These are phyloP conservation scores for Enoplolaimus lenunculus DNA, from an alignment of 2,888 invertebrate genomes.

Conservation along the genomic window DNA sequence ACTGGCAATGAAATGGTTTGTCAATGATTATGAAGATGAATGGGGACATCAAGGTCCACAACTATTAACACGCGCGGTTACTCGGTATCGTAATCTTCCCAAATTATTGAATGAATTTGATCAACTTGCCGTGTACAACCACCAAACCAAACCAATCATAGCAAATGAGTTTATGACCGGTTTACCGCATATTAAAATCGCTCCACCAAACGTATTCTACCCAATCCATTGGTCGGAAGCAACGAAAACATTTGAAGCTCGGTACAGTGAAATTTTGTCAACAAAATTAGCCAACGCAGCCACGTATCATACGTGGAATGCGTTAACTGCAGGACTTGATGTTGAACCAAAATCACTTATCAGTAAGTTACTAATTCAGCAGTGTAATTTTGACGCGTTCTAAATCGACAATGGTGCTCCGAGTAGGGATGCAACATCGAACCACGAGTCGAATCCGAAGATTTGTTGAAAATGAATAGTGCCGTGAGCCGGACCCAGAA, in stretches of 20 bases:
- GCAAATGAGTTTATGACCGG: neutral
- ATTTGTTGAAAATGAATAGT: too few relatives aligned
- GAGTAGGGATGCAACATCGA: too few relatives aligned
- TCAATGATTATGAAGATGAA: slow-evolving; percentile 3
- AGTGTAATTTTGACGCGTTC: too few relatives aligned
- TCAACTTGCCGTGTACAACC: too few relatives aligned
- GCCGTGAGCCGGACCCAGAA: too few relatives aligned
- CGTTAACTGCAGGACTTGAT: neutral
- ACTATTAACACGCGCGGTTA: neutral
- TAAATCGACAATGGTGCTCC: too few relatives aligned
- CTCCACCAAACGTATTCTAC: too few relatives aligned
- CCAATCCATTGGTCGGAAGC: neutral
- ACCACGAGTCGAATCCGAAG: too few relatives aligned
- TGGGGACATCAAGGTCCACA: slow-evolving; percentile 16
- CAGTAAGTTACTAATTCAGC: too few relatives aligned
- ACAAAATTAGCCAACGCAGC: neutral
- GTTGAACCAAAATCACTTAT: slow-evolving; percentile 9
- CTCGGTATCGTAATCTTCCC: neutral
- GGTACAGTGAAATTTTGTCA: too few relatives aligned
- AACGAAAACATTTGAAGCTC: neutral
- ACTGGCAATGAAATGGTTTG: slow-evolving; percentile 5
- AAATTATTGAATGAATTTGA: neutral
- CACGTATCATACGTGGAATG: slow-evolving; percentile 14
- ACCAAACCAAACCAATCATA: too few relatives aligned
- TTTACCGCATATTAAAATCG: too few relatives aligned